Percentiles rank a stretch among this genome's conserved stretches.
Conservation (phyloP, 2,888 invertebrate genomes). For the Ophion ellenae region DNA sequence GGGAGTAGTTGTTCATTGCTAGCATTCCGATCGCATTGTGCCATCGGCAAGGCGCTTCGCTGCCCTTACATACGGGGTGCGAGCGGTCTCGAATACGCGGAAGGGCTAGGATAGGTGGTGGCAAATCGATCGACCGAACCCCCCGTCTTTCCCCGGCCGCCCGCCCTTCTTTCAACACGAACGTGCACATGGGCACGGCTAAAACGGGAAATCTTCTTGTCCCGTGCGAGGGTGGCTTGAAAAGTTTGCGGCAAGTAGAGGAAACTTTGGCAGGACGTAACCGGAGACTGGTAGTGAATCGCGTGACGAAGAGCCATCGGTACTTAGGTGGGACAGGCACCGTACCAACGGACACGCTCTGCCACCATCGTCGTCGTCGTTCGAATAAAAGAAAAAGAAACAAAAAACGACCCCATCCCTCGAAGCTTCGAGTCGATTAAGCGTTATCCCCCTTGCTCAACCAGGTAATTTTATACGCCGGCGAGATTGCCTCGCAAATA, state of each 20-base stretch:
- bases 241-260: constrained; percentile 71
- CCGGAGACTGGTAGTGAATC: constrained; percentile 79
- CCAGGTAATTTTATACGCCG: constrained; percentile 45
- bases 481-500: constrained; percentile 39
- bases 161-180: not conserved
- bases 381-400: constrained; percentile 3
- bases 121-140: constrained; percentile 46
- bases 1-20: constrained; percentile 71
- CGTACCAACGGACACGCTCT: constrained; percentile 76
- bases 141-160: not conserved
- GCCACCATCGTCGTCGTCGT: constrained; percentile 54
- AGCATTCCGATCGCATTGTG: constrained; percentile 75
- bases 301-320: constrained; percentile 77
- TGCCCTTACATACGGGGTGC: constrained; percentile 66
- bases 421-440: constrained; percentile 34
- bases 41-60: constrained; percentile 57
- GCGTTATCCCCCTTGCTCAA: constrained; percentile 44
- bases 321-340: constrained; percentile 75
- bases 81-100: constrained; percentile 60
- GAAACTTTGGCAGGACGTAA: constrained; percentile 74
- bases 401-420: not conserved
- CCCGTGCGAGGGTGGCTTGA: constrained; percentile 47
- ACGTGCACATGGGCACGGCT: not conserved
- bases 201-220: constrained; percentile 63
- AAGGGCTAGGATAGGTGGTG: constrained; percentile 47